Conservation (phyloP, 2,113 vertebrate genomes). For the Pollimyrus isidori region DNA sequence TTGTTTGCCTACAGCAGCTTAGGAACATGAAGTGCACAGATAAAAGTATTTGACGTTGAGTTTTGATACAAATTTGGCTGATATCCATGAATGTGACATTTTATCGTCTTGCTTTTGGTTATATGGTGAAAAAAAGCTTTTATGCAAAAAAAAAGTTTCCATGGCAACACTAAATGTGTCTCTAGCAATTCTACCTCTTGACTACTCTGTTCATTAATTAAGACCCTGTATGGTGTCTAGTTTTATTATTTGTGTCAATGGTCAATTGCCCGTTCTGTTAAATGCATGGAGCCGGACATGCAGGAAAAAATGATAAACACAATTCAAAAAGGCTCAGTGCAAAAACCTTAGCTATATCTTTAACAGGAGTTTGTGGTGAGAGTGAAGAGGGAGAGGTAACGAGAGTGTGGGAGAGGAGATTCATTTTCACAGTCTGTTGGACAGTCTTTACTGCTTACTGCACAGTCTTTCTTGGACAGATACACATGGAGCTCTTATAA, state of each 20-base stretch:
- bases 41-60: neutral
- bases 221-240: neutral
- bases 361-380: neutral
- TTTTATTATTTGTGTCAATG: neutral
- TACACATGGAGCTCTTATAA: conserved; percentile 50
- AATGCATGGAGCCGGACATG: neutral
- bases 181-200: neutral
- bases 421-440: neutral
- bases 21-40: neutral
- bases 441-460: conserved; percentile 33
- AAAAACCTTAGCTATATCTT: neutral
- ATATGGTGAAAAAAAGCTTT: neutral
- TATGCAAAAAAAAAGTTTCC: neutral
- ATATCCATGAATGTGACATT: neutral
- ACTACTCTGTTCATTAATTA: neutral
- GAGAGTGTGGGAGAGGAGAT: conserved; percentile 32
- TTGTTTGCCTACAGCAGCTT: neutral
- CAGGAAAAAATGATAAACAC: neutral
- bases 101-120: neutral
- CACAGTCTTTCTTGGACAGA: conserved; percentile 46
- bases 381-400: conserved; percentile 31
- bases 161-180: neutral
- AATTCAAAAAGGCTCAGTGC: neutral
- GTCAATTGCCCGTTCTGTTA: neutral
- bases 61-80: neutral